These are phyloP conservation scores for Coregonus ussuriensis DNA, from an alignment of 2,797 vertebrate genomes.

Conservation along the genomic window DNA sequence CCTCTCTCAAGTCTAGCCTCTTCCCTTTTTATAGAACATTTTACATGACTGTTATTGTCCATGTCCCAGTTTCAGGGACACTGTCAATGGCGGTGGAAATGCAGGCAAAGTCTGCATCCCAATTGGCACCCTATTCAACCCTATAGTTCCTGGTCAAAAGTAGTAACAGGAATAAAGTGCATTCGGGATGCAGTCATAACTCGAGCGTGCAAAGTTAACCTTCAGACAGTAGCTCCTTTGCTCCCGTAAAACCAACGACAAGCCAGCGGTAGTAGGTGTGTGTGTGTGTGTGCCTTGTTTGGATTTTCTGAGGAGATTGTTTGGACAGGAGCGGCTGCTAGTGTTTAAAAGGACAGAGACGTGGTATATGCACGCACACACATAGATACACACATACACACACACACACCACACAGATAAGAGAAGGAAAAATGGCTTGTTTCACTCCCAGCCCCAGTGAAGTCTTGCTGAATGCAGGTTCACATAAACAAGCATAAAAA, in stretches of 20 bases:
- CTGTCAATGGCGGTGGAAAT: neutral
- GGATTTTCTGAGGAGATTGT: slow-evolving; percentile 43
- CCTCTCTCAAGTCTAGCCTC: slow-evolving; percentile 43
- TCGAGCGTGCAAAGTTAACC: neutral
- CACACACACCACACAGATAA: slow-evolving; percentile 30
- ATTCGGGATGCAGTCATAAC: neutral
- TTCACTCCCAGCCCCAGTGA: slow-evolving; percentile 1
- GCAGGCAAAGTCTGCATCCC: neutral
- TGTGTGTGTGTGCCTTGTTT: slow-evolving; percentile 20
- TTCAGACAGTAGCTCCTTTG: neutral
- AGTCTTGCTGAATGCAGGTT: slow-evolving; percentile 31
- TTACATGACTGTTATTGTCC: neutral
- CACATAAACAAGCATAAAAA: slow-evolving; percentile 33
- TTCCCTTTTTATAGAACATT: neutral
- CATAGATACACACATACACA: no score
- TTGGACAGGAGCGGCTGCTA: slow-evolving; percentile 30
- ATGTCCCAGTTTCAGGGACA: neutral
- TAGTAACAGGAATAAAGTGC: neutral
- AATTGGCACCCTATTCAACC: neutral
- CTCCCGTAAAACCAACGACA: neutral
- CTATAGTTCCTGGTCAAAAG: neutral
- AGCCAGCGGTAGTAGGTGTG: neutral
- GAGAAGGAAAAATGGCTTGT: slow-evolving; percentile 11
- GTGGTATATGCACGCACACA: slow-evolving; percentile 1
- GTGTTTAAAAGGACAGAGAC: slow-evolving; percentile 46